These are phyloP conservation scores for Etia nguti DNA, from an alignment of 2,113 vertebrate species.

Conservation along the genomic window DNA sequence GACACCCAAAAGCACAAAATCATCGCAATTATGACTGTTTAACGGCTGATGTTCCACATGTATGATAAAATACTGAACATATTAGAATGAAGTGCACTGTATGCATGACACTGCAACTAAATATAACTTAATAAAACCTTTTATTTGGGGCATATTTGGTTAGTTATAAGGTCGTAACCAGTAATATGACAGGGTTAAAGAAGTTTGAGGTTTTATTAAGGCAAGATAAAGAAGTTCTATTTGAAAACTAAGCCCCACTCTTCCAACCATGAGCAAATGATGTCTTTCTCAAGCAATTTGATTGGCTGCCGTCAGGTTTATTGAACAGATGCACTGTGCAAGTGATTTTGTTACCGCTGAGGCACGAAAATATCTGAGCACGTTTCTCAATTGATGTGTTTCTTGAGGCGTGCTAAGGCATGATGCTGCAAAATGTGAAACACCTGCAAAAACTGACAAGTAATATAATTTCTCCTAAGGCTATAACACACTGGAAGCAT, in stretches of 20 bases:
- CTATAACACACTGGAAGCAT: not conserved
- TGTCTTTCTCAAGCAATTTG: not conserved
- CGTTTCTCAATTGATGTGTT: not conserved
- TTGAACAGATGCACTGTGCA: not conserved
- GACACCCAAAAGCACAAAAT: not conserved
- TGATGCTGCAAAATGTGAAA: not conserved
- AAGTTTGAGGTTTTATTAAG: not conserved
- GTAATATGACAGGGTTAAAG: not conserved
- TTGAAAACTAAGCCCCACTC: not conserved
- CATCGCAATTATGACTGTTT: not conserved
- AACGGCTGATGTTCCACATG: not conserved
- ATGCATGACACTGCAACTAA: not conserved
- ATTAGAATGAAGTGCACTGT: not conserved
- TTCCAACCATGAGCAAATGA: not conserved
- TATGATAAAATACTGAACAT: not conserved
- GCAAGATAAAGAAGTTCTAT: not conserved
- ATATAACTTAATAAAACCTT: not conserved
- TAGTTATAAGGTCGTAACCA: not conserved
- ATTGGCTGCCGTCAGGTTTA: not conserved
- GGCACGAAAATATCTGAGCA: not conserved
- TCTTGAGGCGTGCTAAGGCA: not conserved
- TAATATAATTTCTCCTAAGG: not conserved
- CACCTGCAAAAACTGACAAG: not conserved
- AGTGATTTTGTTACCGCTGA: not conserved
- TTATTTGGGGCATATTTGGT: not conserved